These are phyloP conservation scores for Ophthalmolycus amberensis DNA, from an alignment of 2,113 vertebrate genomes.

Conservation along the genomic window DNA sequence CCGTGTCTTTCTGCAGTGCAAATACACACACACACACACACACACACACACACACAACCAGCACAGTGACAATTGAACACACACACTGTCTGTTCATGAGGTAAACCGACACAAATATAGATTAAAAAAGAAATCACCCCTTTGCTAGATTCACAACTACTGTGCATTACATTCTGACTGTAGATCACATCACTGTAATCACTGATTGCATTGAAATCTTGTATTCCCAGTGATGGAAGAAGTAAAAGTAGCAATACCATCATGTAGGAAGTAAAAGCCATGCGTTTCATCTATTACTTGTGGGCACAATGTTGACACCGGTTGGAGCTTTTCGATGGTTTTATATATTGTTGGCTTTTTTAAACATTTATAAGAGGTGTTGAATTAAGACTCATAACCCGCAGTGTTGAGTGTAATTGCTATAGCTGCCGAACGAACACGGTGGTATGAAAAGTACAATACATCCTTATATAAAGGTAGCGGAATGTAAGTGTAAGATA, in stretches of 20 bases:
- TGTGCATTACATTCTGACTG: background rate
- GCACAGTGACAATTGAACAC: constrained; percentile 30
- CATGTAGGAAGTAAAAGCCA: background rate
- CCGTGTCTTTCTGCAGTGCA: constrained; percentile 70
- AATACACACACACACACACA: constrained; percentile 60
- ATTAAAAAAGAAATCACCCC: background rate
- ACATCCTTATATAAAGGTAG: background rate
- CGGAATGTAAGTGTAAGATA: background rate
- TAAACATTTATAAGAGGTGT: background rate
- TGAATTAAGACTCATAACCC: background rate
- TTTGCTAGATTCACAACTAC: constrained; percentile 1
- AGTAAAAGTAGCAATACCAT: background rate
- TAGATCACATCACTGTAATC: background rate
- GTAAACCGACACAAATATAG: constrained; percentile 16
- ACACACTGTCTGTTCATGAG: constrained; percentile 43
- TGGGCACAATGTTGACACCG: background rate
- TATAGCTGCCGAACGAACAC: background rate
- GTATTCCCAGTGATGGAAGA: no score
- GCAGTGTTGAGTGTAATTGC: background rate
- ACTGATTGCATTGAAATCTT: no score
- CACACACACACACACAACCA: constrained; percentile 34
- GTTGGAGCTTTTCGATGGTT: background rate
- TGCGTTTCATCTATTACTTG: background rate
- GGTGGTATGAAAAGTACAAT: background rate
- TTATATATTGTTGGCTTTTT: background rate